Conservation (phyloP, 2,888 invertebrate species). For the Crossocerus cetratus region DNA sequence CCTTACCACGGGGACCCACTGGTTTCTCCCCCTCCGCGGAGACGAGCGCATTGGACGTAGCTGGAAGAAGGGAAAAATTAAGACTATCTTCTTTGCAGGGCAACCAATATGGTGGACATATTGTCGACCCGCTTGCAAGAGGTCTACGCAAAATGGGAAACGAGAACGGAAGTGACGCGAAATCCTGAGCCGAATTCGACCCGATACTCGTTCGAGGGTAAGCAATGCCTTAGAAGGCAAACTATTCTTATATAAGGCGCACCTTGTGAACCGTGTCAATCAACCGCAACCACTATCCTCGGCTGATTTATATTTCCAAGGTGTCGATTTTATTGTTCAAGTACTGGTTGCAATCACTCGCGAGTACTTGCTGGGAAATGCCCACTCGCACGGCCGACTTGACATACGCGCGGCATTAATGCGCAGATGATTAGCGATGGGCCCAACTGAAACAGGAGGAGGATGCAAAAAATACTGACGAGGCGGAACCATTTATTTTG, state of each 20-base stretch:
- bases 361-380: no score
- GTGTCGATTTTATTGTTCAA: background rate
- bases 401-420: no score
- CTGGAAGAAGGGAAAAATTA: no score
- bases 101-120: slow-evolving; percentile 81
- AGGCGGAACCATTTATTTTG: background rate
- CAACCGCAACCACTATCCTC: slow-evolving; percentile 4
- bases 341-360: no score
- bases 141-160: slow-evolving; percentile 78
- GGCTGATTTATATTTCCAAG: background rate
- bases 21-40: no score
- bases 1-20: no score
- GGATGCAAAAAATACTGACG: background rate
- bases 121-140: slow-evolving; percentile 79
- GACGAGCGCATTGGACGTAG: no score
- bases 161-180: slow-evolving; percentile 71
- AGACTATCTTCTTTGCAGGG: slow-evolving; percentile 60
- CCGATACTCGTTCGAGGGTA: slow-evolving; percentile 69
- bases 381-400: no score
- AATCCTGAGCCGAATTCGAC: slow-evolving; percentile 71
- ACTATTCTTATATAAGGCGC: slow-evolving; percentile 6
- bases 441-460: no score
- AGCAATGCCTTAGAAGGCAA: slow-evolving; percentile 8
- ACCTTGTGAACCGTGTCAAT: background rate
- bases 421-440: no score